A percentile compares a stretch with the other conserved stretches of the same genome.
Conservation (phyloP, 2,888 invertebrate genomes). For the Anthophora plumipes region DNA sequence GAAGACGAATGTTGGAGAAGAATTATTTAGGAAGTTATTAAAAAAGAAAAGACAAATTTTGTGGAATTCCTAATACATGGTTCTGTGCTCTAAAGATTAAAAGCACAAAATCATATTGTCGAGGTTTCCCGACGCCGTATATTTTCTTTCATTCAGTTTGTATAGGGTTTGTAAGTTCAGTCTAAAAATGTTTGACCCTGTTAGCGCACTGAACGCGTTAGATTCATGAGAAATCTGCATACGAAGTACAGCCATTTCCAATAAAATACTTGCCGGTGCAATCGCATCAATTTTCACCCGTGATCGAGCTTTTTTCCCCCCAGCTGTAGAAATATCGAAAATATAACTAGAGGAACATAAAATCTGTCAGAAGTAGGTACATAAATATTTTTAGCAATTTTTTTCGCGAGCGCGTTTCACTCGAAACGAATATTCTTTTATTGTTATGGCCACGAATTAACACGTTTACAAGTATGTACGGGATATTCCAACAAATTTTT, state of each 20-base stretch:
- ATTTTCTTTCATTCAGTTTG: not conserved
- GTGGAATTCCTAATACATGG: too few species aligned
- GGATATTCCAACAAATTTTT: not conserved
- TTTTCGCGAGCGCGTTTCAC: not conserved
- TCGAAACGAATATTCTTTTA: constrained; percentile 7
- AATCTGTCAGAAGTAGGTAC: constrained; percentile 20
- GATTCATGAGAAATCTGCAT: constrained; percentile 9
- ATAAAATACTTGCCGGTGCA: constrained; percentile 9
- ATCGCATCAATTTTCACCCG: constrained; percentile 30
- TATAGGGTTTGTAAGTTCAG: not conserved
- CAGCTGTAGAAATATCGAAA: constrained; percentile 10
- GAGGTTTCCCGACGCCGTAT: not conserved
- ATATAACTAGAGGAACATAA: constrained; percentile 12
- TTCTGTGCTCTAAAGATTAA: too few species aligned
- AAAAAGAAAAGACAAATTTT: too few species aligned
- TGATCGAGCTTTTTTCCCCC: constrained; percentile 10
- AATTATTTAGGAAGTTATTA: too few species aligned
- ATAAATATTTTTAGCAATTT: constrained; percentile 12
- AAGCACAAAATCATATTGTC: too few species aligned
- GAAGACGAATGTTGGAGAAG: too few species aligned
- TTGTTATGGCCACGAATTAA: constrained; percentile 4
- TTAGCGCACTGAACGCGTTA: not conserved
- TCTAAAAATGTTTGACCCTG: not conserved
- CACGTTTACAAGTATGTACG: not conserved
- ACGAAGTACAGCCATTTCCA: not conserved